Conservation (phyloP, 2,113 vertebrate genomes). For the Melanerpes formicivorus region DNA sequence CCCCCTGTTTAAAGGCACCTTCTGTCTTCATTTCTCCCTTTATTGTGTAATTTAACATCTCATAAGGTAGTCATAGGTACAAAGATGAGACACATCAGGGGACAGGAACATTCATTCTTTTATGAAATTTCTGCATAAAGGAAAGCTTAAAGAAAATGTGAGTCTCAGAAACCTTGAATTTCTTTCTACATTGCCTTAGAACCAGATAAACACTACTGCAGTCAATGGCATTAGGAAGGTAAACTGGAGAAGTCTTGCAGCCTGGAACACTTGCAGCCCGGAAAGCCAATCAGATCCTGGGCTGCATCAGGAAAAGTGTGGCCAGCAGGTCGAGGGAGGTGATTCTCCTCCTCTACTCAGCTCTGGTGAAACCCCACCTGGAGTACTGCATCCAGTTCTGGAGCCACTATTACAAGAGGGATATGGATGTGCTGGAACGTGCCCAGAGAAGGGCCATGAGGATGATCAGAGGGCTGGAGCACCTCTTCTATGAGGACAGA, state of each 20-base stretch:
- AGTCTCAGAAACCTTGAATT: not conserved
- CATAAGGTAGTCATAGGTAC: not conserved
- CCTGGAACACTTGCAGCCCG: no score
- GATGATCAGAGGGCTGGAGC: no score
- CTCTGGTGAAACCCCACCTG: no score
- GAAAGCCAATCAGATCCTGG: no score
- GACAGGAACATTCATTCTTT: not conserved
- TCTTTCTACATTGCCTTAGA: not conserved
- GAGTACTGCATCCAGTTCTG: no score
- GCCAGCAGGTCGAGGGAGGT: no score
- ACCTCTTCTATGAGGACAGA: no score
- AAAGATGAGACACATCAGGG: not conserved
- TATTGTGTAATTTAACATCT: slow-evolving; percentile 7
- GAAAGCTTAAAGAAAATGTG: not conserved
- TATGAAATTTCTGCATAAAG: not conserved
- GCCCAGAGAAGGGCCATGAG: no score
- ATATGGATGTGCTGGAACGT: no score
- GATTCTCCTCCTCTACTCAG: no score
- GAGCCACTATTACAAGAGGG: no score
- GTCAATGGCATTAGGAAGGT: not conserved
- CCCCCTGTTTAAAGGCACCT: not conserved
- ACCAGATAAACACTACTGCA: not conserved
- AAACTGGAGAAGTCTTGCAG: not conserved
- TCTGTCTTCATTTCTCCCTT: slow-evolving; percentile 1
- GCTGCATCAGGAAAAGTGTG: no score